These are phyloP conservation scores for Drosophila ananassae DNA, from an alignment of 1,140 invertebrate genomes.

Conservation along the genomic window DNA sequence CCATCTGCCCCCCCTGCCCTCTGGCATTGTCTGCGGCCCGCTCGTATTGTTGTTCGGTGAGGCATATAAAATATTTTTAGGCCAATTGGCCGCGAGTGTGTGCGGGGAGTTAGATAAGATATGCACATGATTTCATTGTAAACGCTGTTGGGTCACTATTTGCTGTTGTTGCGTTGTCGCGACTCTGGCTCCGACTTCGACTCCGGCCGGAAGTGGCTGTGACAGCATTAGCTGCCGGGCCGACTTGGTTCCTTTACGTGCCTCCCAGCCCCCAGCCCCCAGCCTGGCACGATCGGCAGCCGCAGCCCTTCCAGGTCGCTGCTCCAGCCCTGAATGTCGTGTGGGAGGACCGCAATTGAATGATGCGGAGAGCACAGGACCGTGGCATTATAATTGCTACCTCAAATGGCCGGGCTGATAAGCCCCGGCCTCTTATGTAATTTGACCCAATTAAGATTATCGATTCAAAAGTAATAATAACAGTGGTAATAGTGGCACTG, in stretches of 20 bases:
- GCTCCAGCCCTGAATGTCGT: too few species aligned
- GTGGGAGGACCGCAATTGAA: too few species aligned
- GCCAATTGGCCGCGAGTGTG: slow-evolving; percentile 42
- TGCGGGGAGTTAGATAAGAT: slow-evolving; percentile 60
- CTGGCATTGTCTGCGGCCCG: background rate
- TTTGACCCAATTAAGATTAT: slow-evolving; percentile 67
- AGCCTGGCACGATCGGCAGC: too few species aligned
- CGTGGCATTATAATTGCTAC: slow-evolving; percentile 23
- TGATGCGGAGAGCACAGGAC: background rate
- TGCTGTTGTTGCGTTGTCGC: slow-evolving; percentile 10
- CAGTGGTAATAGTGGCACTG: slow-evolving; percentile 14
- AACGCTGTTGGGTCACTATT: slow-evolving; percentile 33
- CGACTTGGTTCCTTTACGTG: slow-evolving; percentile 27
- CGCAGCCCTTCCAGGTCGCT: too few species aligned
- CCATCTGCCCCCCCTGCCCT: background rate
- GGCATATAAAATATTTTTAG: slow-evolving; percentile 71
- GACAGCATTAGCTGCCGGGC: slow-evolving; percentile 45
- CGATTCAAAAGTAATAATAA: slow-evolving; percentile 22
- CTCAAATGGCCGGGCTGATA: slow-evolving; percentile 46
- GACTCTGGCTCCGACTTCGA: slow-evolving; percentile 28
- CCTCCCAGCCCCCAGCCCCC: too few species aligned
- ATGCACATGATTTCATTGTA: slow-evolving; percentile 76
- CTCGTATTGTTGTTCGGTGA: slow-evolving; percentile 41
- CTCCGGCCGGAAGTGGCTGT: slow-evolving; percentile 60
- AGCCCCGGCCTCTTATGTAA: slow-evolving; percentile 56